These are phyloP conservation scores for Cladopsammia gracilis DNA, from an alignment of 64 coral and sea anemone genomes.

Conservation along the genomic window DNA sequence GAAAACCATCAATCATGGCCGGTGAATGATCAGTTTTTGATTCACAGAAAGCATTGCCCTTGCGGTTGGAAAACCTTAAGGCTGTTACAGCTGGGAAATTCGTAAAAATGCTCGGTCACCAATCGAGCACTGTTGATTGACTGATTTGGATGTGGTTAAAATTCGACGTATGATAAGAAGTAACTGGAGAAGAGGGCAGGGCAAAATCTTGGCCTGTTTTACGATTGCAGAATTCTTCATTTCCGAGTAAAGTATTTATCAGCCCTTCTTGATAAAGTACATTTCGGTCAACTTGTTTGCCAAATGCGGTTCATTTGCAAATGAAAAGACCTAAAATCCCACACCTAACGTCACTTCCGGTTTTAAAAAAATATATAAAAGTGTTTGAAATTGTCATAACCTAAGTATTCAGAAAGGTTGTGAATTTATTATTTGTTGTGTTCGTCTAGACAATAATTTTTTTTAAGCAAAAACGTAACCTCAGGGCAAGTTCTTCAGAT, in stretches of 20 bases:
- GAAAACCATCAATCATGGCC: slow-evolving; percentile 17
- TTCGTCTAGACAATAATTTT: not conserved
- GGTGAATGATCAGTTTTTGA: not conserved
- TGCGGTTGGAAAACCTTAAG: not conserved
- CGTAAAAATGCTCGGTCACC: not conserved
- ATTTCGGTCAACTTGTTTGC: not conserved
- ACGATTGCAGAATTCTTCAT: slow-evolving; percentile 41
- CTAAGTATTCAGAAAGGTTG: not conserved
- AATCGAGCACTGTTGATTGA: slow-evolving; percentile 13
- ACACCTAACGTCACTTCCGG: slow-evolving; percentile 28
- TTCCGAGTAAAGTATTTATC: not conserved
- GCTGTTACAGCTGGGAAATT: not conserved
- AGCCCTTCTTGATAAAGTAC: not conserved
- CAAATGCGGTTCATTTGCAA: not conserved
- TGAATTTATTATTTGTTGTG: not conserved
- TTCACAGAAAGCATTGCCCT: not conserved
- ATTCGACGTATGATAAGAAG: slow-evolving; percentile 25
- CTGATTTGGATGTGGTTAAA: slow-evolving; percentile 1
- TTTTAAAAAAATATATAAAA: not conserved
- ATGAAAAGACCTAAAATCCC: not conserved
- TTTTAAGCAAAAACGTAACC: not conserved
- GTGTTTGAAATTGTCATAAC: not conserved
- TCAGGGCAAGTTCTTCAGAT: not conserved
- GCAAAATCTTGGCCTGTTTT: slow-evolving; percentile 37
- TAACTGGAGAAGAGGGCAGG: slow-evolving; percentile 38